These are phyloP conservation scores for Clistopyga incitator DNA, from an alignment of 2,888 invertebrate species.

Conservation along the genomic window DNA sequence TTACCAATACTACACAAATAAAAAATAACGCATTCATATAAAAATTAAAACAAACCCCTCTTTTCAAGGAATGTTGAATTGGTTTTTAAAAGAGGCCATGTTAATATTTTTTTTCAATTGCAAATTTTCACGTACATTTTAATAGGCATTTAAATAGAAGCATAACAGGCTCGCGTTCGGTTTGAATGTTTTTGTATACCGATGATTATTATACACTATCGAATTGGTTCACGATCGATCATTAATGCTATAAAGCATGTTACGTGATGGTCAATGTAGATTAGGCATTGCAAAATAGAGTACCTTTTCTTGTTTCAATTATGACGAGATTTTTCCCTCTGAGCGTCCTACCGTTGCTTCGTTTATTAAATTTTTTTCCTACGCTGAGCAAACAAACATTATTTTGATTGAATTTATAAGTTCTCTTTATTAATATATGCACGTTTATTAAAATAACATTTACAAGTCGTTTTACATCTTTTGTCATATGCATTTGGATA, in stretches of 20 bases:
- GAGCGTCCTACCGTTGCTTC: background rate
- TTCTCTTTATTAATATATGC: too few species aligned
- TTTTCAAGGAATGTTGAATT: background rate
- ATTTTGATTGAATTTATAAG: too few species aligned
- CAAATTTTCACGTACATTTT: conserved; percentile 12
- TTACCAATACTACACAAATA: background rate
- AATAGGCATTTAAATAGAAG: conserved; percentile 53
- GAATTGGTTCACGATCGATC: conserved; percentile 60
- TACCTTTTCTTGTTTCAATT: conserved; percentile 30
- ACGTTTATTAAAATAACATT: too few species aligned
- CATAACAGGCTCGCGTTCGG: conserved; percentile 69
- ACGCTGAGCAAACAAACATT: too few species aligned
- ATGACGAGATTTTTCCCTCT: conserved; percentile 1
- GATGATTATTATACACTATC: conserved; percentile 60
- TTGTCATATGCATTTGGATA: too few species aligned
- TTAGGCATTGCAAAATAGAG: conserved; percentile 30
- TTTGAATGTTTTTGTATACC: conserved; percentile 77
- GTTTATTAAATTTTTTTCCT: background rate
- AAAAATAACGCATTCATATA: background rate
- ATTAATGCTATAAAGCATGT: conserved; percentile 55
- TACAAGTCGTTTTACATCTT: too few species aligned
- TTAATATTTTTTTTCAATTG: too few species aligned
- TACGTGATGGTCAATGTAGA: conserved; percentile 43
- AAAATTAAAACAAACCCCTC: background rate
- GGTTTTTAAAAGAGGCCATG: background rate